These are phyloP conservation scores for Pygmarrhopalites habei DNA, from an alignment of 1,140 invertebrate genomes.

Conservation along the genomic window DNA sequence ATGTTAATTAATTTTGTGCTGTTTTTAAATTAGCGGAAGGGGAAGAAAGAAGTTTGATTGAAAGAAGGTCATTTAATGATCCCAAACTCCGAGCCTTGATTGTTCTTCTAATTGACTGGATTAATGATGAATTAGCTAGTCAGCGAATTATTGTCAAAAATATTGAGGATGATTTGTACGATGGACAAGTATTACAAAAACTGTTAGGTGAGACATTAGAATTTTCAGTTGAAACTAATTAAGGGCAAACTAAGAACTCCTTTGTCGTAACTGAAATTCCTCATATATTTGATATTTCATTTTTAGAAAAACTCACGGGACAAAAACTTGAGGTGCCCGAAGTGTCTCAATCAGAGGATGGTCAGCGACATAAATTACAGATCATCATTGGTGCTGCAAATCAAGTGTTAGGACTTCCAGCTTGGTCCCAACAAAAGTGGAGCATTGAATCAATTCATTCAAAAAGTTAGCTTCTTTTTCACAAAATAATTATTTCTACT, in stretches of 20 bases:
- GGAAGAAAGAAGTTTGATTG: conserved; percentile 93
- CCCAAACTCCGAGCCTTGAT: conserved; percentile 80
- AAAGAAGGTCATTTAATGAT: conserved; percentile 76
- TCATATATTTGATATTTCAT: conserved; percentile 23
- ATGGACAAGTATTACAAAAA: conserved; percentile 97
- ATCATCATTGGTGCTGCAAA: conserved; percentile 82
- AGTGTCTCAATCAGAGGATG: conserved; percentile 97
- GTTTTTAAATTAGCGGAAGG: conserved; percentile 72
- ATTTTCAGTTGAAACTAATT: conserved; percentile 1
- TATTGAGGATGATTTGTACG: conserved; percentile 94
- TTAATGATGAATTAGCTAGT: conserved; percentile 94
- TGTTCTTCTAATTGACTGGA: conserved; percentile 89
- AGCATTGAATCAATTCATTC: conserved; percentile 91
- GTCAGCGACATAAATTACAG: conserved; percentile 88
- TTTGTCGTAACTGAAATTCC: no score
- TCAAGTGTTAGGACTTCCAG: conserved; percentile 50
- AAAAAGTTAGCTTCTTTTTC: no score
- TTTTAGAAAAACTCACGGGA: conserved; percentile 76
- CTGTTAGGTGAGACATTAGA: conserved; percentile 64
- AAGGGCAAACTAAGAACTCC: no score
- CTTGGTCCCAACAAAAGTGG: conserved; percentile 65
- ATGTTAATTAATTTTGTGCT: background rate
- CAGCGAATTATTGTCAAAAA: conserved; percentile 97
- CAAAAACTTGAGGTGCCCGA: conserved; percentile 92
- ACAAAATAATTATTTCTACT: no score